Evolutionary conservation across 1,140 invertebrate genomes (phyloP).

Genomic region (Solenopsis fugax): DNA sequence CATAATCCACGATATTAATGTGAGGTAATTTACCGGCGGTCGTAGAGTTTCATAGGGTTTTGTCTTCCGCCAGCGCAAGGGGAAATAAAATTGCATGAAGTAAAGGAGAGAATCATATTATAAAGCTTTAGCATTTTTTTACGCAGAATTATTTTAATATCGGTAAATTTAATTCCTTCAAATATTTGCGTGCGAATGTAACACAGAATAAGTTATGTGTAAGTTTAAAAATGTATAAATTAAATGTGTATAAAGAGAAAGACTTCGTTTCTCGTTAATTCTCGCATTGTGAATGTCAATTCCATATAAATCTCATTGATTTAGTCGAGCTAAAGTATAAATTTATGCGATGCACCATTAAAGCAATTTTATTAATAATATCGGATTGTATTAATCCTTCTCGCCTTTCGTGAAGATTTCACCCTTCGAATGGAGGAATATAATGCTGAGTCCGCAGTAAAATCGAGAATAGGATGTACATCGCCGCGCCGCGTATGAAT

Average conservation of each 20-base stretch:
- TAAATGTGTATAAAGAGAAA: not conserved
- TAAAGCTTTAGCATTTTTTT: conserved; percentile 14
- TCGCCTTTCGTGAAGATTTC: not conserved
- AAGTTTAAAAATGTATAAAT: not conserved
- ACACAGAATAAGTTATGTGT: not conserved
- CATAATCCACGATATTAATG: conserved; percentile 61
- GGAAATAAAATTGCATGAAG: conserved; percentile 36
- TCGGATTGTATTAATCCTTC: conserved; percentile 16
- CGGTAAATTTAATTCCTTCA: not conserved
- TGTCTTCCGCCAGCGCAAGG: conserved; percentile 9
- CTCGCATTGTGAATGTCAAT: not conserved
- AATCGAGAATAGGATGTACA: conserved; percentile 32
- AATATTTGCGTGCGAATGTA: conserved; percentile 17
- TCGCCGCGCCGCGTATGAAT: conserved; percentile 20
- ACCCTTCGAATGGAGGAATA: not conserved
- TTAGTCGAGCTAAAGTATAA: not conserved
- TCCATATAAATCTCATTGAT: not conserved
- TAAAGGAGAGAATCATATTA: not conserved
- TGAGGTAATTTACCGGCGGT: conserved; percentile 23
- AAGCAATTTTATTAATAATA: not conserved
- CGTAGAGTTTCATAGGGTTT: conserved; percentile 27
- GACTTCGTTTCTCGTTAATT: not conserved
- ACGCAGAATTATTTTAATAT: not conserved
- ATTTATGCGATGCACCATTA: not conserved
- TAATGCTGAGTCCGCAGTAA: conserved; percentile 7